These are phyloP conservation scores for Lithobates pipiens DNA, from an alignment of 2,797 vertebrate genomes.

Conservation along the genomic window DNA sequence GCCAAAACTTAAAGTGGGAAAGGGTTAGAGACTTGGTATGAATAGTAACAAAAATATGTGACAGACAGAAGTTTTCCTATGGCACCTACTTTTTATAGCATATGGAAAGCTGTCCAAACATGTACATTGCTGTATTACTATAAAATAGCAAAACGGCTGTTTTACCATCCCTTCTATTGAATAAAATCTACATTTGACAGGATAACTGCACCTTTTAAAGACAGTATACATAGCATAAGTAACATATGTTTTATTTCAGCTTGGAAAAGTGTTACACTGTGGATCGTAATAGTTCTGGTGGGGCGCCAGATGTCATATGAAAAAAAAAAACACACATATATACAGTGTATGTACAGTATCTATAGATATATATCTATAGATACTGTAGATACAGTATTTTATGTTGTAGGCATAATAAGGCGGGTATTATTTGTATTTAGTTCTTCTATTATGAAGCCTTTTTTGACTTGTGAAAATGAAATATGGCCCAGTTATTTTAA, in stretches of 20 bases:
- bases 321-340: background rate
- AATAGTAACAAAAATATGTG: background rate
- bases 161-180: background rate
- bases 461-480: too few species aligned
- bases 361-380: too few species aligned
- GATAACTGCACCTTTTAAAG: background rate
- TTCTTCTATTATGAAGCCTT: too few species aligned
- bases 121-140: background rate
- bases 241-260: background rate
- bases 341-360: too few species aligned
- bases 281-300: background rate
- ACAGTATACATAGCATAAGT: background rate
- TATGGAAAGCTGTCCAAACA: constrained; percentile 17
- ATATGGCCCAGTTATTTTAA: too few species aligned
- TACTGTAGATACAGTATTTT: too few species aligned
- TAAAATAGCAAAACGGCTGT: background rate
- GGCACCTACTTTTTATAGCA: constrained; percentile 22
- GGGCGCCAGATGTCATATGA: background rate
- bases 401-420: too few species aligned
- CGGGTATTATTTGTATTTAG: too few species aligned
- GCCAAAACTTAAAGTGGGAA: too few species aligned
- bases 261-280: background rate
- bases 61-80: background rate
- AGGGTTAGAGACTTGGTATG: too few species aligned
- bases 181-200: background rate